These are phyloP conservation scores for Heterodera schachtii DNA, from an alignment of 1,140 invertebrate genomes.

Conservation along the genomic window DNA sequence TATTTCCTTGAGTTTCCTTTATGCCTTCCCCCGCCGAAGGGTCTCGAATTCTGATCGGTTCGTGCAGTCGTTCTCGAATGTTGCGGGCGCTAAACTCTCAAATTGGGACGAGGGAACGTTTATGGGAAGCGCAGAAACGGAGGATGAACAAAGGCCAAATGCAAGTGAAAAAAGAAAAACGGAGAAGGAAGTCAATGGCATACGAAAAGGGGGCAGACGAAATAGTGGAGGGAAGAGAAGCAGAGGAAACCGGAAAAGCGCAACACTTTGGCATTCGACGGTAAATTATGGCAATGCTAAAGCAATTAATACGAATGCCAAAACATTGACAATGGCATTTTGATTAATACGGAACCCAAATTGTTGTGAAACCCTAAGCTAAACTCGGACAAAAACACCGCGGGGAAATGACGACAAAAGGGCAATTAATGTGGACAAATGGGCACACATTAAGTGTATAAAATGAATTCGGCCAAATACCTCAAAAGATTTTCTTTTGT, in stretches of 20 bases:
- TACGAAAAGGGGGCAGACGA: not conserved
- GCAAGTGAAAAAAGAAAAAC: not conserved
- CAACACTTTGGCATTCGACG: not conserved
- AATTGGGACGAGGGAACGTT: conserved; percentile 44
- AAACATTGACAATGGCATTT: no score
- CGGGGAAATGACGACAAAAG: no score
- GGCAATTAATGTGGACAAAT: no score
- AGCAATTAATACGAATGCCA: no score
- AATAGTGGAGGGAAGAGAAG: conserved; percentile 18
- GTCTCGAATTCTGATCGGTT: conserved; percentile 55
- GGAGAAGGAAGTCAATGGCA: not conserved
- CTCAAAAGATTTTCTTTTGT: not conserved
- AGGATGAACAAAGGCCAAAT: not conserved
- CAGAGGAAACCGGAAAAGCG: not conserved
- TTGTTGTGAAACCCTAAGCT: no score
- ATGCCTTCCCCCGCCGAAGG: not conserved
- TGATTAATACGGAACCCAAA: no score
- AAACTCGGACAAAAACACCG: no score
- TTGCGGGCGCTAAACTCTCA: conserved; percentile 40
- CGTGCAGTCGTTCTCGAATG: conserved; percentile 50
- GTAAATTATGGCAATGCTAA: no score
- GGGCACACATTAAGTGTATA: no score
- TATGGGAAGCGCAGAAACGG: conserved; percentile 44
- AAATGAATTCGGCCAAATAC: not conserved
- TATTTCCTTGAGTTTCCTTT: no score